These are phyloP conservation scores for Spodoptera litura DNA, from an alignment of 1,140 invertebrate genomes.

Conservation along the genomic window DNA sequence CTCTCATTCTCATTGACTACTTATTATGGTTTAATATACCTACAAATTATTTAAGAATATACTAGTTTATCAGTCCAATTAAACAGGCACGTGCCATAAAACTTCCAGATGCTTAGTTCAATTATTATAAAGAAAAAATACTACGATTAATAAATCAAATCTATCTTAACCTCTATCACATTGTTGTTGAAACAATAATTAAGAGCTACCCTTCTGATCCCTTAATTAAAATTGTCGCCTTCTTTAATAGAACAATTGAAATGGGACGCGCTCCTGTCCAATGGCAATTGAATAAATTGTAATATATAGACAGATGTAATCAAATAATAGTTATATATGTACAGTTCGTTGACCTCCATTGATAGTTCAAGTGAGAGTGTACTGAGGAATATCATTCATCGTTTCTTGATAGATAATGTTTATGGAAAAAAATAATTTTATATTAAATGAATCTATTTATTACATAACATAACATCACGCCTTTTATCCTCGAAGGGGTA, in stretches of 20 bases:
- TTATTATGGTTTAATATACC: too few species aligned
- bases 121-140: not conserved
- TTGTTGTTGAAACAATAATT: conserved; percentile 32
- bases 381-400: not conserved
- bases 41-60: too few species aligned
- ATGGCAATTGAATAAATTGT: conserved; percentile 70
- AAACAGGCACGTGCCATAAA: too few species aligned
- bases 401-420: not conserved
- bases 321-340: conserved; percentile 50
- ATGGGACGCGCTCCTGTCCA: conserved; percentile 52
- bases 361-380: conserved; percentile 29
- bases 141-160: not conserved
- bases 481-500: too few species aligned
- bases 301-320: conserved; percentile 56
- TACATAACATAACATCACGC: too few species aligned
- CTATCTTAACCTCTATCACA: not conserved
- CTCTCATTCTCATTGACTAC: too few species aligned
- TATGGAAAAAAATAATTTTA: too few species aligned
- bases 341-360: conserved; percentile 38
- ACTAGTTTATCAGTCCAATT: too few species aligned
- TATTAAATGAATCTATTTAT: too few species aligned
- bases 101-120: too few species aligned
- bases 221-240: conserved; percentile 47
- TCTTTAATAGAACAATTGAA: conserved; percentile 63
- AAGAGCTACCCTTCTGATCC: conserved; percentile 25